A percentile compares a stretch with the other conserved stretches of the same genome.
Conservation (phyloP, 2,113 vertebrate species). For the Isichthys henryi region DNA sequence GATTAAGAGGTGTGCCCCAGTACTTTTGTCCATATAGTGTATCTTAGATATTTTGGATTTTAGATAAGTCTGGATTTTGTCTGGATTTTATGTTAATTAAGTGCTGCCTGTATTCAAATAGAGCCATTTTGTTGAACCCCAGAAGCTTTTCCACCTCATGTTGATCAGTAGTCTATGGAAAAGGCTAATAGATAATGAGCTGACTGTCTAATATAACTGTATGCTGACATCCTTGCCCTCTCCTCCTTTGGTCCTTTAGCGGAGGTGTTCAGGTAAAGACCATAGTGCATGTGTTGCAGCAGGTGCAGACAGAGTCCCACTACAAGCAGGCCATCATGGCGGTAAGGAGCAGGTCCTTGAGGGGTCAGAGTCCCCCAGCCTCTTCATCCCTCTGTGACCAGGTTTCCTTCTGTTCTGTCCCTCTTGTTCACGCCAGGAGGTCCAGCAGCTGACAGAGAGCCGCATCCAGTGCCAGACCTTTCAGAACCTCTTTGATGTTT, state of each 20-base stretch:
- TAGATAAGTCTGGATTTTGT: not conserved
- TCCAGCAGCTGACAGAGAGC: slow-evolving; percentile 35
- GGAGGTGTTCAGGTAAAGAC: slow-evolving; percentile 37
- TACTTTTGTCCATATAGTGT: not conserved
- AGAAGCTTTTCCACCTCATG: not conserved
- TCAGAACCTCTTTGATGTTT: slow-evolving; percentile 73
- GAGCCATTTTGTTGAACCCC: not conserved
- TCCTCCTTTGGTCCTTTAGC: slow-evolving; percentile 35
- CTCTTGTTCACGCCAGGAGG: slow-evolving; percentile 43
- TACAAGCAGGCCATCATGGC: slow-evolving; percentile 54
- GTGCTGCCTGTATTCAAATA: not conserved
- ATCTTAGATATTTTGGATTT: not conserved
- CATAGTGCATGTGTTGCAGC: slow-evolving; percentile 53
- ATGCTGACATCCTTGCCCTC: not conserved
- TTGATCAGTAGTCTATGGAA: not conserved
- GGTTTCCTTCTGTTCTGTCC: not conserved
- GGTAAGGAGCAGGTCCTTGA: slow-evolving; percentile 39
- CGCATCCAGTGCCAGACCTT: slow-evolving; percentile 65
- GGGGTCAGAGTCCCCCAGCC: not conserved
- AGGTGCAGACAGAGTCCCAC: slow-evolving; percentile 49
- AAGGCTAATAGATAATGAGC: not conserved
- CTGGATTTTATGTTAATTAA: not conserved
- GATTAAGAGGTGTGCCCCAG: not conserved
- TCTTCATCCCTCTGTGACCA: not conserved
- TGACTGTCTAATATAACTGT: not conserved